phyloP scores from a whole-genome alignment of 2,797 vertebrate species.

The Oreochromis grahami region DNA sequence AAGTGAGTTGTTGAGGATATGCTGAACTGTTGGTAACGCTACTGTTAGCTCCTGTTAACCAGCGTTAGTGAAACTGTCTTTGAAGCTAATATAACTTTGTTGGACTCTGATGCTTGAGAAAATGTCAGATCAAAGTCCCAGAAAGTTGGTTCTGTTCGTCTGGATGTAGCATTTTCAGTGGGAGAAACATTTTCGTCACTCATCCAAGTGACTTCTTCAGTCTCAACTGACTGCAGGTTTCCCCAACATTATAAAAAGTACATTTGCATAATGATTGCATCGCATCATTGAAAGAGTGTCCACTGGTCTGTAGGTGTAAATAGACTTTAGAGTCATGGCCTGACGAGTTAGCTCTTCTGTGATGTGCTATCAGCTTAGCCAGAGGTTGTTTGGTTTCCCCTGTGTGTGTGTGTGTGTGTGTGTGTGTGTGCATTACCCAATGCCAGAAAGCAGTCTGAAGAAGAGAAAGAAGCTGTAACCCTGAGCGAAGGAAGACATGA shows the following conservation, averaged over 20 bases:
- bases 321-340: too few species aligned
- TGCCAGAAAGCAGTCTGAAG: slow-evolving; percentile 93
- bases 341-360: too few species aligned
- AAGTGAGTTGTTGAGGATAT: background rate
- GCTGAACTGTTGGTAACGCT: background rate
- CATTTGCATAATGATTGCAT: background rate
- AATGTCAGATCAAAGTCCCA: background rate
- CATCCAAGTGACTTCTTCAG: background rate
- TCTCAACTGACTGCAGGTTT: background rate
- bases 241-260: background rate
- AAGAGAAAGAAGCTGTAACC: slow-evolving; percentile 94
- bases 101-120: background rate
- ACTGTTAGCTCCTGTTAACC: background rate
- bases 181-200: background rate
- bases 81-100: background rate
- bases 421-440: slow-evolving; percentile 77
- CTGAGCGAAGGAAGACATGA: slow-evolving; percentile 93
- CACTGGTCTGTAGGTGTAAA: background rate
- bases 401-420: background rate
- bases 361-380: too few species aligned
- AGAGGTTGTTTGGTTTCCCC: too few species aligned
- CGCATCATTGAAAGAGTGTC: background rate
- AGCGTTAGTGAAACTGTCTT: background rate
- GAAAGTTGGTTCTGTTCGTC: background rate
- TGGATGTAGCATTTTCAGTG: background rate